phyloP scores from a whole-genome alignment of 2,888 invertebrate species.

The Conchocele bisecta region DNA sequence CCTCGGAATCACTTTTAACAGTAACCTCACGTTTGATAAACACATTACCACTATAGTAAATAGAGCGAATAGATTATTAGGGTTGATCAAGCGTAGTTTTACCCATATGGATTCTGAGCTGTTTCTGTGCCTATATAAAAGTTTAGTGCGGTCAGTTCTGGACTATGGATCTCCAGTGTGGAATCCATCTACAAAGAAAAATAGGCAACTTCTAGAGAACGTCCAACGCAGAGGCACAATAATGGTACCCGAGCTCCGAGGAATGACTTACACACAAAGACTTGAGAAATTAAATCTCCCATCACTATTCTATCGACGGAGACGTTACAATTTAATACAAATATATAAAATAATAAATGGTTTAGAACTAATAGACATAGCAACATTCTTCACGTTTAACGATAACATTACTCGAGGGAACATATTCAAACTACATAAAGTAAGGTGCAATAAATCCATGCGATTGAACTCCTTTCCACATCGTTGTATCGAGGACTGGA shows the following conservation, averaged over 20 bases:
- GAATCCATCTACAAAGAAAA: constrained; percentile 23
- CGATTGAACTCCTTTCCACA: not conserved
- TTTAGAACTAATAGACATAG: constrained; percentile 3
- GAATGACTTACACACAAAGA: constrained; percentile 2
- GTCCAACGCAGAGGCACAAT: constrained; percentile 22
- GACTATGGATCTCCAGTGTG: constrained; percentile 25
- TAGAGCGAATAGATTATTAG: constrained; percentile 15
- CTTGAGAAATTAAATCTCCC: constrained; percentile 15
- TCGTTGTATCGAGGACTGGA: too few species aligned
- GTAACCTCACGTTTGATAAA: constrained; percentile 17
- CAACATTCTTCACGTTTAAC: not conserved
- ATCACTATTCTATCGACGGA: constrained; percentile 4
- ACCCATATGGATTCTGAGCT: constrained; percentile 12
- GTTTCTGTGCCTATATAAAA: constrained; percentile 29
- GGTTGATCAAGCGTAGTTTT: constrained; percentile 27
- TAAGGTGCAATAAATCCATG: not conserved
- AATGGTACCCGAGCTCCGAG: constrained; percentile 4
- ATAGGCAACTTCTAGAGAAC: constrained; percentile 12
- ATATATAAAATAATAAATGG: constrained; percentile 18
- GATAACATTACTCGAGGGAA: constrained; percentile 1
- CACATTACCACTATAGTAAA: constrained; percentile 21
- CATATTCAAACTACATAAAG: not conserved
- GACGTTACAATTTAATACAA: constrained; percentile 13
- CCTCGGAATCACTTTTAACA: constrained; percentile 19
- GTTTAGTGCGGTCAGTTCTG: constrained; percentile 18